A percentile compares a stretch with the other conserved stretches of the same genome.
These are phyloP conservation scores for Ibidorhyncha struthersii DNA, from an alignment of 2,113 vertebrate genomes.

Conservation along the genomic window DNA sequence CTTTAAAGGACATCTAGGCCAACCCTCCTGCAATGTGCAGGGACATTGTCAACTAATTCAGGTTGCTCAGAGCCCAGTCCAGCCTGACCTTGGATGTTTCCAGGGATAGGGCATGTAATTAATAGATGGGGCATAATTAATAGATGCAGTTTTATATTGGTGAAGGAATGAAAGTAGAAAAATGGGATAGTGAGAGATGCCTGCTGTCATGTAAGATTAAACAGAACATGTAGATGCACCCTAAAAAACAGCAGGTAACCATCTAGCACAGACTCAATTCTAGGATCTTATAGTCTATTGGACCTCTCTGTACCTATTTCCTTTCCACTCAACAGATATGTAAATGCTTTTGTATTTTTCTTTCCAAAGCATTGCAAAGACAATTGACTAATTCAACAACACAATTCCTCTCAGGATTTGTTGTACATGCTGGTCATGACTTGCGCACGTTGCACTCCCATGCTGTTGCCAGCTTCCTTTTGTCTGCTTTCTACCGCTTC, in stretches of 20 bases:
- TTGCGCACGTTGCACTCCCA: rapidly evolving
- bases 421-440: background rate
- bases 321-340: background rate
- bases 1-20: background rate
- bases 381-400: background rate
- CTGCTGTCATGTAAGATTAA: background rate
- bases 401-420: background rate
- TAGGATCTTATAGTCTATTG: background rate
- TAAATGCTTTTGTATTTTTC: background rate
- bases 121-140: background rate
- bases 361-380: background rate
- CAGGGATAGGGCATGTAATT: background rate
- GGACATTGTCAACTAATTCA: background rate
- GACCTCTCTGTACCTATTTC: background rate
- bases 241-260: background rate
- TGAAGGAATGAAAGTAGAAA: background rate
- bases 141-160: background rate
- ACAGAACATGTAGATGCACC: background rate
- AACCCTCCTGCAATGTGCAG: background rate
- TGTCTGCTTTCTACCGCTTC: background rate
- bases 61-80: background rate
- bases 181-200: background rate
- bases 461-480: background rate
- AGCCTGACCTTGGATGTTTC: background rate
- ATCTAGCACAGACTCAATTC: background rate